Conservation (phyloP, 2,797 vertebrate species). For the Staurois parvus region DNA sequence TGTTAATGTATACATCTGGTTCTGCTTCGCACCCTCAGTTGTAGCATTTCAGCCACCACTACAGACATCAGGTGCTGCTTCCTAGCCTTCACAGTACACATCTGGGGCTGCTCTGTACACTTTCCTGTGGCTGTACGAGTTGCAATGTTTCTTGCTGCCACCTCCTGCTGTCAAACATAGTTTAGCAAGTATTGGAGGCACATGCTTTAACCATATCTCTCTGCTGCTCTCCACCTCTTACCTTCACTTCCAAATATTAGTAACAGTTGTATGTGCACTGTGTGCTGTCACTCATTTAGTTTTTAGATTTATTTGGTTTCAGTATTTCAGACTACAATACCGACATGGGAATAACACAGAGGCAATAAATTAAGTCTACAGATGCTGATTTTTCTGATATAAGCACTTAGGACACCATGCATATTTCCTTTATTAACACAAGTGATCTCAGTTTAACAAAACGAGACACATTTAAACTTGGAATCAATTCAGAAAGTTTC, state of each 20-base stretch:
- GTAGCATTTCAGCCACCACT: conserved; percentile 53
- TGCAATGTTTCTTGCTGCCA: conserved; percentile 59
- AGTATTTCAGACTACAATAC: conserved; percentile 44
- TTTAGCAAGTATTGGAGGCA: conserved; percentile 45
- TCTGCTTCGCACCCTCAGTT: conserved; percentile 57
- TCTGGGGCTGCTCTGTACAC: conserved; percentile 34
- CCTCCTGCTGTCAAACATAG: conserved; percentile 56
- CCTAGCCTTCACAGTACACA: conserved; percentile 52
- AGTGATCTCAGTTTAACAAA: conserved; percentile 27
- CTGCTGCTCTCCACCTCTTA: conserved; percentile 8
- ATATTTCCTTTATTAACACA: conserved; percentile 36
- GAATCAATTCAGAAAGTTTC: conserved; percentile 43
- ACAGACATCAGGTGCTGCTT: conserved; percentile 59
- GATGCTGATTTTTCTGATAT: conserved; percentile 34
- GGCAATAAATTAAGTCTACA: conserved; percentile 40
- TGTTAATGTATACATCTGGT: conserved; percentile 60
- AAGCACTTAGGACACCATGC: conserved; percentile 35
- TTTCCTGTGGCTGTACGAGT: conserved; percentile 46
- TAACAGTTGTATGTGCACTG: conserved; percentile 32
- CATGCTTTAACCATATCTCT: conserved; percentile 28
- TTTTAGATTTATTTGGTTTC: conserved; percentile 31
- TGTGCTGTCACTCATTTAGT: conserved; percentile 34
- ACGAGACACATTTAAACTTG: conserved; percentile 39
- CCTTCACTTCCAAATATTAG: conserved; percentile 23
- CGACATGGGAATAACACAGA: conserved; percentile 38